Conservation (phyloP, 2,888 invertebrate species). For the Limnephilus auricula region DNA sequence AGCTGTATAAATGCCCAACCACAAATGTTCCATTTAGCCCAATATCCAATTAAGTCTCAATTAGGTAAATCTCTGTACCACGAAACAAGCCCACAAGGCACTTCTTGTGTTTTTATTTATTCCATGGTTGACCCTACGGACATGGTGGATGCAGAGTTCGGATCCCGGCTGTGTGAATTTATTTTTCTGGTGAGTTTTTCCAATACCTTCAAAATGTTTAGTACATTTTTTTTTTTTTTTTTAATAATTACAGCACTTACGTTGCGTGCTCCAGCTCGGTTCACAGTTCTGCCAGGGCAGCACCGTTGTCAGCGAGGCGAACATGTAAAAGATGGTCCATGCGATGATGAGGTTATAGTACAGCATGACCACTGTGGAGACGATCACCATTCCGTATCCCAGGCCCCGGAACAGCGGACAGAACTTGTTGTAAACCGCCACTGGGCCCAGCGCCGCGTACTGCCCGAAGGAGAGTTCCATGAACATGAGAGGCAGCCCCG, state of each 20-base stretch:
- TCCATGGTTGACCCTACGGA: no score
- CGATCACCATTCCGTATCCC: constrained; percentile 87
- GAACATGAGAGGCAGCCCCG: constrained; percentile 89
- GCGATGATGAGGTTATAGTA: constrained; percentile 88
- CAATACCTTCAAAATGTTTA: no score
- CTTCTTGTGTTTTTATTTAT: no score
- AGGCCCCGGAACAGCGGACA: constrained; percentile 87
- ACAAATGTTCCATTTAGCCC: no score
- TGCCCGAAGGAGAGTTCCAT: constrained; percentile 92
- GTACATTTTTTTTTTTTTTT: no score
- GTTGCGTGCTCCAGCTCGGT: constrained; percentile 82
- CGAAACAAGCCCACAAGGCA: no score
- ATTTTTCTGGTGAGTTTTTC: no score
- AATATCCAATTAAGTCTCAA: no score
- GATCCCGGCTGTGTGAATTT: no score
- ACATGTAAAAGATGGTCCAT: constrained; percentile 88
- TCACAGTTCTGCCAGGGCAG: constrained; percentile 87
- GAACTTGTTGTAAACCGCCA: constrained; percentile 88
- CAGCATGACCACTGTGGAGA: constrained; percentile 86
- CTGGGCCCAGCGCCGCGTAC: constrained; percentile 87
- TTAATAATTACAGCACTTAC: constrained; percentile 74
- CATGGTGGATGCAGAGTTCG: no score
- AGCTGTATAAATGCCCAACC: no score
- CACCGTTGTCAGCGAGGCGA: constrained; percentile 81
- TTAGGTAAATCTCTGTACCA: no score